Evolutionary conservation across 2,888 invertebrate species (phyloP).

Genomic region (Pristionchus maxplancki): DNA sequence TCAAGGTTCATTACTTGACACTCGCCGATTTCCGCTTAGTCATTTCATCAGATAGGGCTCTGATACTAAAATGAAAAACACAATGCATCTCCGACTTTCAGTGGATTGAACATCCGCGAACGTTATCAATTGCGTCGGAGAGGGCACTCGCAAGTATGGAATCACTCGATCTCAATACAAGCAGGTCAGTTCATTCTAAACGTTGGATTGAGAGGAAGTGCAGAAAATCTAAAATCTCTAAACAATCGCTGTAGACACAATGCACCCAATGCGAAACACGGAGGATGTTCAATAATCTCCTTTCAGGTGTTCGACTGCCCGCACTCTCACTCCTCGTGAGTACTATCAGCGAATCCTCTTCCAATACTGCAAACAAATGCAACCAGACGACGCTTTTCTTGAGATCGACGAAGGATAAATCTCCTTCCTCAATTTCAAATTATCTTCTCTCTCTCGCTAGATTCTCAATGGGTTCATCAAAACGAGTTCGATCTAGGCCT

Average conservation of each 20-base stretch:
- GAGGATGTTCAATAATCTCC: neutral
- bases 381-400: conserved; percentile 56
- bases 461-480: conserved; percentile 10
- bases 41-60: no score
- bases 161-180: conserved; percentile 75
- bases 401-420: conserved; percentile 49
- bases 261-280: no score
- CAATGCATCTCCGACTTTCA: conserved; percentile 16
- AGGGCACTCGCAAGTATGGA: conserved; percentile 76
- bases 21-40: no score
- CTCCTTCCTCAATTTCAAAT: neutral
- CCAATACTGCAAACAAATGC: conserved; percentile 74
- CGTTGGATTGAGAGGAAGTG: no score
- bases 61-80: no score
- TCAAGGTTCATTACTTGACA: conserved; percentile 61
- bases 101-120: conserved; percentile 78
- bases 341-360: conserved; percentile 77
- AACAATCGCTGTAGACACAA: no score
- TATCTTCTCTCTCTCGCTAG: neutral
- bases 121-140: conserved; percentile 76
- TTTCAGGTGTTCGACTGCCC: conserved; percentile 73
- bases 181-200: conserved; percentile 55
- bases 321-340: conserved; percentile 77
- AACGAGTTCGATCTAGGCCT: conserved; percentile 35
- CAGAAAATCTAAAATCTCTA: no score